phyloP scores from a whole-genome alignment of 2,797 vertebrate species.

The Coreius guichenoti region DNA sequence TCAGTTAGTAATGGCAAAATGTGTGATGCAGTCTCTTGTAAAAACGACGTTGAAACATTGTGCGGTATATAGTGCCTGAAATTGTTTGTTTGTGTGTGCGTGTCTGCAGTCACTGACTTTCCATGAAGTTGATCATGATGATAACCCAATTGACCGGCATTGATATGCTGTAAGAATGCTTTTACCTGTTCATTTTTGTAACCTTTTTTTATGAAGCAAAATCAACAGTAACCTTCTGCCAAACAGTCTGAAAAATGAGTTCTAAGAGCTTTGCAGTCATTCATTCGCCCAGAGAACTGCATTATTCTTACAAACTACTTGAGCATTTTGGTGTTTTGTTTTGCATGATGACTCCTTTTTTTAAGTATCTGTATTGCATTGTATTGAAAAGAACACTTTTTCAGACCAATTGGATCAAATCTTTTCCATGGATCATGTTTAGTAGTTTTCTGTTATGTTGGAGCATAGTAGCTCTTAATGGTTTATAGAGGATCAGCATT shows the following conservation, averaged over 20 bases:
- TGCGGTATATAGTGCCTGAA: constrained; percentile 18
- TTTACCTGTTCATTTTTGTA: background rate
- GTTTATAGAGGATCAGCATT: background rate
- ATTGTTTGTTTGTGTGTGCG: background rate
- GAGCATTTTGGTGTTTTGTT: constrained; percentile 5
- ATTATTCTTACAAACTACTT: constrained; percentile 22
- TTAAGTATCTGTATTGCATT: background rate
- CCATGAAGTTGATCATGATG: background rate
- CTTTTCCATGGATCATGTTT: constrained; percentile 31
- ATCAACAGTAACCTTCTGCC: background rate
- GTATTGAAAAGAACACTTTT: background rate
- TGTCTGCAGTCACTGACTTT: background rate
- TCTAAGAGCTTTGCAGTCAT: constrained; percentile 14
- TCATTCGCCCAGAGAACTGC: constrained; percentile 22
- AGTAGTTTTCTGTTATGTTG: background rate
- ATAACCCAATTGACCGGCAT: background rate
- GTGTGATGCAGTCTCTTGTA: constrained; percentile 13
- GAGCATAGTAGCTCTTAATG: background rate
- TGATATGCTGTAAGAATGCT: background rate
- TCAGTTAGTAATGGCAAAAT: background rate
- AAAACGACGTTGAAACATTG: background rate
- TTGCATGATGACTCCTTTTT: constrained; percentile 30
- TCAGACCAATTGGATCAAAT: constrained; percentile 33
- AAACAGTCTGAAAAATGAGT: background rate
- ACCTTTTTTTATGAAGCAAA: background rate